These are phyloP conservation scores for Drosophila lutescens DNA, from an alignment of 2,888 invertebrate genomes.

Conservation along the genomic window DNA sequence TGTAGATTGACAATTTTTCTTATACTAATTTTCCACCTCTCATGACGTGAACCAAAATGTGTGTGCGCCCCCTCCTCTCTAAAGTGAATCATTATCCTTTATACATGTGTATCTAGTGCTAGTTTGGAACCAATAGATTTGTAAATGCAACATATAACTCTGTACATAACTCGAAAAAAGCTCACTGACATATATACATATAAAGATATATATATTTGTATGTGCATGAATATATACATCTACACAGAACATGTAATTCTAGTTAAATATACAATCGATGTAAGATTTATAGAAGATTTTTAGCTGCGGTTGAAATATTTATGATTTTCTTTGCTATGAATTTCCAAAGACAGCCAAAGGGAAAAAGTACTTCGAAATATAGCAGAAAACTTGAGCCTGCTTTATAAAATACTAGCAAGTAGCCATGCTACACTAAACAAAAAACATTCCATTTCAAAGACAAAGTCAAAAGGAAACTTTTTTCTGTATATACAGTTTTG, in stretches of 20 bases:
- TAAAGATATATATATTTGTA: constrained; percentile 29
- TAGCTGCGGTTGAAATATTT: constrained; percentile 17
- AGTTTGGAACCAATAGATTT: constrained; percentile 71
- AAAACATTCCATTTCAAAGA: constrained; percentile 35
- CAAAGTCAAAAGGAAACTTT: constrained; percentile 7
- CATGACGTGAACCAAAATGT: constrained; percentile 21
- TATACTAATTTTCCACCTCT: constrained; percentile 26
- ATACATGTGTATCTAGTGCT: constrained; percentile 52
- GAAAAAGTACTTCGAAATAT: constrained; percentile 9
- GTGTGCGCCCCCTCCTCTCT: constrained; percentile 14
- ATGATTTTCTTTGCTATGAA: constrained; percentile 20
- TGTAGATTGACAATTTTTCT: constrained; percentile 42
- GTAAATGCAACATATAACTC: constrained; percentile 56
- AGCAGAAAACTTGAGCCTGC: background rate
- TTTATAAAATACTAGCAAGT: constrained; percentile 2
- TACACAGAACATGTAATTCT: constrained; percentile 43
- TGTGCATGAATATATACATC: constrained; percentile 29
- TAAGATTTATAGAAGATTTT: constrained; percentile 48
- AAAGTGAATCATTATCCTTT: constrained; percentile 32
- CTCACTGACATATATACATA: constrained; percentile 56
- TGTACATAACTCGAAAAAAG: constrained; percentile 67
- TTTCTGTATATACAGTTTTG: constrained; percentile 6
- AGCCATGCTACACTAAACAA: constrained; percentile 15
- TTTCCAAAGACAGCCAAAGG: constrained; percentile 5
- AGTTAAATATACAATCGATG: constrained; percentile 61